Conservation (phyloP, 2,113 vertebrate species). For the Chaetura pelagica region DNA sequence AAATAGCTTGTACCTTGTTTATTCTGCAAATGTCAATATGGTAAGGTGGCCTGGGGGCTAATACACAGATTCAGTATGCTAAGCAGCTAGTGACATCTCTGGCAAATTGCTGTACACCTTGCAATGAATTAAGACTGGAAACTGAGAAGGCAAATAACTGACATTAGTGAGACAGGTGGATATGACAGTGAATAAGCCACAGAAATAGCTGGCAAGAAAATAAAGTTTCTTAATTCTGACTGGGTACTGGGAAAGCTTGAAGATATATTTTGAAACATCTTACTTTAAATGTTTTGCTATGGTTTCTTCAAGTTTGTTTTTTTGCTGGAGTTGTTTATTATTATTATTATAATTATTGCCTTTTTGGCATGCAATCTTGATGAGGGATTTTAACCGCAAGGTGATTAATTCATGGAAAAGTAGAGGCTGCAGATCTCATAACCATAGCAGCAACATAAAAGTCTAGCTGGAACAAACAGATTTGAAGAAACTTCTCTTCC, state of each 20-base stretch:
- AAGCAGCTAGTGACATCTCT: neutral
- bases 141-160: neutral
- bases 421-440: neutral
- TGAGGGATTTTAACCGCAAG: slow-evolving; percentile 23
- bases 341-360: neutral
- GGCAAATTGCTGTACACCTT: neutral
- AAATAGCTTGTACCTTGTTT: neutral
- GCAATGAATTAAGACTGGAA: neutral
- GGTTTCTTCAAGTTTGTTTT: neutral
- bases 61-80: neutral
- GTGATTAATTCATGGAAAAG: neutral
- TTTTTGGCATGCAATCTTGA: neutral
- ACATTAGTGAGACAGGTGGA: neutral
- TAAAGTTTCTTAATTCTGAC: neutral
- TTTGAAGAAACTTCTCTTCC: neutral
- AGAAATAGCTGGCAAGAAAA: neutral
- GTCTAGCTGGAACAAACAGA: neutral
- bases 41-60: neutral
- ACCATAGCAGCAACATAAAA: neutral
- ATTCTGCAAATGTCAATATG: neutral
- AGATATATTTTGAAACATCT: neutral
- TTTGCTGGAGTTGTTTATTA: neutral
- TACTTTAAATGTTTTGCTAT: neutral
- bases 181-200: neutral
- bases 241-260: neutral